Evolutionary conservation across 2,797 vertebrate genomes (phyloP).

Genomic region (Phalloptychus januarius): DNA sequence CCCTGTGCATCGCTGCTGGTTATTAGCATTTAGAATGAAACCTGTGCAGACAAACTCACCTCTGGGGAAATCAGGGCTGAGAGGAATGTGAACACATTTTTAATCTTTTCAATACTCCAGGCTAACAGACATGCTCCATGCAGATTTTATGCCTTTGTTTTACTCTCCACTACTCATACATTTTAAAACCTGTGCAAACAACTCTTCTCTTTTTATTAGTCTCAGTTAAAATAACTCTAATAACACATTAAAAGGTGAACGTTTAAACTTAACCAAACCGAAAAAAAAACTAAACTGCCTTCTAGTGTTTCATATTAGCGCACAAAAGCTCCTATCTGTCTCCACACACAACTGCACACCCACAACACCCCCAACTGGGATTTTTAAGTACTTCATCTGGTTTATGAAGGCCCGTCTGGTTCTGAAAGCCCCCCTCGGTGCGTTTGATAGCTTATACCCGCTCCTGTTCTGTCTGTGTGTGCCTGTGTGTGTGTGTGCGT

Average conservation of each 20-base stretch:
- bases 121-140: conserved; percentile 9
- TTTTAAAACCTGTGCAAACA: conserved; percentile 13
- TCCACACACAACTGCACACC: conserved; percentile 23
- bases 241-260: conserved; percentile 18
- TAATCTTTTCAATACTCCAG: conserved; percentile 28
- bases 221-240: conserved; percentile 36
- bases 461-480: conserved; percentile 23
- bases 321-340: conserved; percentile 26
- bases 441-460: conserved; percentile 54
- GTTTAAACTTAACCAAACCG: conserved; percentile 22
- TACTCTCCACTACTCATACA: conserved; percentile 4
- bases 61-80: conserved; percentile 63
- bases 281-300: conserved; percentile 9
- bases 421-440: conserved; percentile 55
- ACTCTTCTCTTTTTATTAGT: conserved; percentile 29
- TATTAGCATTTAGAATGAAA: conserved; percentile 70
- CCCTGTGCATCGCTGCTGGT: conserved; percentile 18
- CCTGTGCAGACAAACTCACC: conserved; percentile 47
- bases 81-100: conserved; percentile 11
- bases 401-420: conserved; percentile 67
- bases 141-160: conserved; percentile 21
- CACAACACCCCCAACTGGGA: conserved; percentile 60
- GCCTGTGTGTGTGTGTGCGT: conserved; percentile 3
- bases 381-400: conserved; percentile 73
- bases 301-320: conserved; percentile 27